Base-by-base conservation (phyloP, 2,797 vertebrate genomes). In the Holocentrus rufus region DNA sequence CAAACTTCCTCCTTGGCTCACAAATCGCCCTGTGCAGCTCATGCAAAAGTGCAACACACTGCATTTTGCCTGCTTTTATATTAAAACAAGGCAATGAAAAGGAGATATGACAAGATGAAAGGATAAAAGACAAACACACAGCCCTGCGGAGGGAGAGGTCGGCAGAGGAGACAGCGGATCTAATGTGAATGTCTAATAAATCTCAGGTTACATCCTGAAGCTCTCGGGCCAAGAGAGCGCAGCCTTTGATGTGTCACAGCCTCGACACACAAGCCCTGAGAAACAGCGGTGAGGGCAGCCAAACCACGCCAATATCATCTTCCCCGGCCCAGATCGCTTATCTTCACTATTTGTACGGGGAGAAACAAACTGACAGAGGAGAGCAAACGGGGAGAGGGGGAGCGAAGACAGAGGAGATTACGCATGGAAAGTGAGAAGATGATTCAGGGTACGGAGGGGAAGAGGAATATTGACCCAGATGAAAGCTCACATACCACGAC, bases 131-230 rank as follows among this genome's bases (percentile, higher is more conserved):
- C 17, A 47, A 74, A 76, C 36, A 74, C 39, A 75, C 34, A 59
- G 22, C 67, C 63, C 64, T 53, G 65, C 61, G n/a, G 77, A 72
- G 66, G 34, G 18, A 69, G 71, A 84, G 84, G 80, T 85, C 85
- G 80, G 65, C 54, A 85, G 80, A 79, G 55, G 76, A 86, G 77
- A 64, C 59, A 72, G 84, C 71, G 69, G 56, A 80, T 85, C 87
- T 88, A 89, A 91, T 81, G 84, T 4, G 69, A 85, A 53, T 63
- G 81, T 76, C 80, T 80, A 84, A 84, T 92, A 92, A 93, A 92
- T 88, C 83, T 90, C 86, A 69, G 61, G 84, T 89, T 89, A 69
- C 86, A 83, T 83, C 78, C 86, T 76, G 74, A 74, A 82, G 66
- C 74, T 56, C n/a, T 80, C 62, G 63, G 61, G 57, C 54, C 57